These are phyloP conservation scores for Sturnira hondurensis DNA, from an alignment of 2,113 vertebrate species.

Conservation along the genomic window DNA sequence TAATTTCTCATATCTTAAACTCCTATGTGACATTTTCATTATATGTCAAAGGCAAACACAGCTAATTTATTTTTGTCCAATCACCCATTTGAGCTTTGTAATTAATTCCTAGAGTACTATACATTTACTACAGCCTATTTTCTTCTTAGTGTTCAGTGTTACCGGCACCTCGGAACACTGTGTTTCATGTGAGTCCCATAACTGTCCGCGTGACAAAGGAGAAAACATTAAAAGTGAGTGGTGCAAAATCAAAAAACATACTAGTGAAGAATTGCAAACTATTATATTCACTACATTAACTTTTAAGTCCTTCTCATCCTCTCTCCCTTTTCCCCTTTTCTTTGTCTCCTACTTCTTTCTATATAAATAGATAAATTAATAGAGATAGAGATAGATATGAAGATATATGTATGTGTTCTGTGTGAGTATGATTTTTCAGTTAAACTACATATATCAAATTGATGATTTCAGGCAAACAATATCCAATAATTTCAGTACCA, in stretches of 20 bases:
- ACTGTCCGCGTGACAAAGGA: neutral
- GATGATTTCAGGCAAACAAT: neutral
- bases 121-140: neutral
- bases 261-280: neutral
- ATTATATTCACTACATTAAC: neutral
- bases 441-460: neutral
- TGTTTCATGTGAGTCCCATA: neutral
- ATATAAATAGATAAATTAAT: neutral
- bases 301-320: neutral
- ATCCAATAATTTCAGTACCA: neutral
- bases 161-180: neutral
- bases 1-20: conserved; percentile 15
- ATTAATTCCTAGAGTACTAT: neutral
- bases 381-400: neutral
- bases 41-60: neutral
- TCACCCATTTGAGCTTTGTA: neutral
- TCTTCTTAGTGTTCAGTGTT: neutral
- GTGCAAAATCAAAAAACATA: neutral
- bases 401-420: neutral
- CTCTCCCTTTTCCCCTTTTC: neutral
- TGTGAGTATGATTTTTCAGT: neutral
- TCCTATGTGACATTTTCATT: neutral
- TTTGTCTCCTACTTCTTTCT: neutral
- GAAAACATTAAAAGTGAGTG: neutral
- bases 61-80: neutral